Evolutionary conservation across 1,140 invertebrate genomes (phyloP).

Genomic region (Hermetia illucens): DNA sequence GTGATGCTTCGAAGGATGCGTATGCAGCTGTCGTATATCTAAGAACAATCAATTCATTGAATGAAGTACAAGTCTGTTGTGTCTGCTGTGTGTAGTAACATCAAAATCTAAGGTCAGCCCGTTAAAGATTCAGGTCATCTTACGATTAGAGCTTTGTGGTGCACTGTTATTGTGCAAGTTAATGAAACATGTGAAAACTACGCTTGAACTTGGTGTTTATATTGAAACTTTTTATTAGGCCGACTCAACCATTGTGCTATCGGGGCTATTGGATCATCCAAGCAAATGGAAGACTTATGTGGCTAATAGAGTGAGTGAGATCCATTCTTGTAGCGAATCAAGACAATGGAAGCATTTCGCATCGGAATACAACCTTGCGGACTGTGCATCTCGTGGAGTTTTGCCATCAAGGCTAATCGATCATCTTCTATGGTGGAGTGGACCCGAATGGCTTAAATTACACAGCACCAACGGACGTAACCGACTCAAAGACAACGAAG

Average conservation of each 20-base stretch:
- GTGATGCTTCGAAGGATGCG: neutral
- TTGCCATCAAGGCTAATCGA: conserved; percentile 1
- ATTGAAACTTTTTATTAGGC: neutral
- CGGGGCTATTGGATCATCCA: neutral
- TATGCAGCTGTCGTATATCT: neutral
- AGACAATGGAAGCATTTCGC: conserved; percentile 3
- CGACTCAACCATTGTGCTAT: neutral
- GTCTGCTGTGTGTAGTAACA: too few relatives aligned
- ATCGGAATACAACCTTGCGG: conserved; percentile 4
- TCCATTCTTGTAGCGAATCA: neutral
- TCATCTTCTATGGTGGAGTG: conserved; percentile 5
- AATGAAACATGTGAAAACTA: neutral
- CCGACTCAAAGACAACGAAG: neutral
- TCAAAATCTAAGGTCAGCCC: too few relatives aligned
- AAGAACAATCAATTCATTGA: neutral
- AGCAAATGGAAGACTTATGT: conserved; percentile 3
- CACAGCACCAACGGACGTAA: conserved; percentile 1
- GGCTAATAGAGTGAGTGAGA: conserved; percentile 4
- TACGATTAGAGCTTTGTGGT: neutral
- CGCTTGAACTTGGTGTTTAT: neutral
- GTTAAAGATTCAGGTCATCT: neutral
- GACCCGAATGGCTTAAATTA: conserved; percentile 4
- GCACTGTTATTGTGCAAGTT: neutral
- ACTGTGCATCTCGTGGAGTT: conserved; percentile 2
- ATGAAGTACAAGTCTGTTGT: too few relatives aligned